Base-by-base conservation (phyloP, 92 coral and sea anemone species). In the Heteractis magnifica region DNA sequence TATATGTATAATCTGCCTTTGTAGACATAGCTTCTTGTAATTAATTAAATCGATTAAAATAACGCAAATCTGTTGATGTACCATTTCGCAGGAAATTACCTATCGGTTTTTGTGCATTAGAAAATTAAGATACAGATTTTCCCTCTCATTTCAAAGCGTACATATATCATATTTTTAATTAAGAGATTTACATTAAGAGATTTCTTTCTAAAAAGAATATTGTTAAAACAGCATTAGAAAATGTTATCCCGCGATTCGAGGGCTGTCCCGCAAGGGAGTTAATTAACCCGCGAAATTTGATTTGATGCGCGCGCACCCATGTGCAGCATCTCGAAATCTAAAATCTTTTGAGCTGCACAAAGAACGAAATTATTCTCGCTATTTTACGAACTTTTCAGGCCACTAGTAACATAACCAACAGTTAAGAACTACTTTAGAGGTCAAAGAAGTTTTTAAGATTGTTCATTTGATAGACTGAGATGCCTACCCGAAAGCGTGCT, bases 401-500 rank as follows among this genome's bases (percentile, higher is more conserved):
- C 73, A 68, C 48, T 68, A 68, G 73, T 8, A 26, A 23, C 5
- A 41, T 26, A 21, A 21, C 4, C 49, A 68, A 26, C 73, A 13
- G 49, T 26, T 68, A 2, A 21, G 49, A 26, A 26, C 14, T 68
- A 68, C 73, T 23, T 68, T 68, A 68, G 49, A 68, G 49, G 48
- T 68, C 73, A 10, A 68, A 15, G 15, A 68, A 68, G 73, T 23
- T 14, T 68, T 21, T 16, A 23, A 48, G 1, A 44, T 78, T 59
- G 83, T 50, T 41, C 11, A 52, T 19, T 81, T 70, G 49, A 10
- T 49, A 18, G 11, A 34, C 52, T 50, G 82, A 8, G 34, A 93
- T 93, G 97, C 94, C 97, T 52, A 75, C 94, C 75, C 79, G 94
- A 82, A 93, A 93, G 86, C 94, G 97, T 70, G 55, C 79, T 72